These are phyloP conservation scores for Tyrannus savana DNA, from an alignment of 2,113 vertebrate genomes.

Conservation along the genomic window DNA sequence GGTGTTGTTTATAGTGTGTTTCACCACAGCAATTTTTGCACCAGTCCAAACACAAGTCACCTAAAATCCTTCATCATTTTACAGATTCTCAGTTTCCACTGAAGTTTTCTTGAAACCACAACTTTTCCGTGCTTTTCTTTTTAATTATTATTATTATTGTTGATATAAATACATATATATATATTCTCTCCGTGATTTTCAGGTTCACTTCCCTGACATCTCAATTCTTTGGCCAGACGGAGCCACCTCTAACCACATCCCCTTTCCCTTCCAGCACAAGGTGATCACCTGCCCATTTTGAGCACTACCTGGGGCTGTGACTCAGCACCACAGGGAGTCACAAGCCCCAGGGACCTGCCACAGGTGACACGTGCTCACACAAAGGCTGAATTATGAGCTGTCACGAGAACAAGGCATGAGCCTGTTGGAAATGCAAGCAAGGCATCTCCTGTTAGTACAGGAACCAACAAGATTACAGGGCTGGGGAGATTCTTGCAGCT, in stretches of 20 bases:
- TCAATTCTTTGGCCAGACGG: rapidly evolving
- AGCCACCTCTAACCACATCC: rapidly evolving
- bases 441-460: not conserved
- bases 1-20: rapidly evolving
- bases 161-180: not conserved
- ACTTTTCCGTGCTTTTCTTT: not conserved
- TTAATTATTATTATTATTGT: not conserved
- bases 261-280: not conserved
- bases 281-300: not conserved
- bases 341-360: not conserved
- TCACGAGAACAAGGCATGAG: rapidly evolving
- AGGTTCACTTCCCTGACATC: not conserved
- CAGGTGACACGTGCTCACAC: not conserved
- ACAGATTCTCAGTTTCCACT: not conserved
- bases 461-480: not conserved
- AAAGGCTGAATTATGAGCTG: not conserved
- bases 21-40: not conserved
- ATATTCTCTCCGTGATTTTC: not conserved
- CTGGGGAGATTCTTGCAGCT: not conserved
- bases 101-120: not conserved
- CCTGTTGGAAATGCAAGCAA: not conserved
- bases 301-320: not conserved
- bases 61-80: not conserved
- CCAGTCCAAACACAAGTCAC: not conserved
- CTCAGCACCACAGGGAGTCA: not conserved